Evolutionary conservation across 2,113 vertebrate species (phyloP).

Genomic region (Lophotis ruficrista): DNA sequence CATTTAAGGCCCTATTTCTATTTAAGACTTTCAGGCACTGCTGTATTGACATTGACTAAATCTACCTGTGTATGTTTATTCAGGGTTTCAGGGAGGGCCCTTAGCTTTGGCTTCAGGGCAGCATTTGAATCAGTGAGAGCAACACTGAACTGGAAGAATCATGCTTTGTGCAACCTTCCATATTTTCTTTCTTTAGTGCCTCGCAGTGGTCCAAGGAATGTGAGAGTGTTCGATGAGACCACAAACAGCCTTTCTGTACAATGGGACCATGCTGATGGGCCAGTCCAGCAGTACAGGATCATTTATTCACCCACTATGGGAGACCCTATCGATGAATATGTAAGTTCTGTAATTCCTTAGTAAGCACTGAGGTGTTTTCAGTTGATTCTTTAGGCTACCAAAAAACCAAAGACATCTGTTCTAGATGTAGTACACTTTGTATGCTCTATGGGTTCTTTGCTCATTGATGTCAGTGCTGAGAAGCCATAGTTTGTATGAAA

Average conservation of each 20-base stretch:
- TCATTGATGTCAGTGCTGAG: background rate
- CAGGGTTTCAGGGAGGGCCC: background rate
- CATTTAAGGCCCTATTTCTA: background rate
- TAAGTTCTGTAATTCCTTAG: slow-evolving; percentile 73
- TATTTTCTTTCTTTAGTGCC: slow-evolving; percentile 80
- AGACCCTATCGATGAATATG: slow-evolving; percentile 92
- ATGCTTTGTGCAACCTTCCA: background rate
- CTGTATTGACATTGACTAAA: background rate
- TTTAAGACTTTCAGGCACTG: background rate
- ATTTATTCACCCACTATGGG: slow-evolving; percentile 88
- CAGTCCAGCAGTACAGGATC: slow-evolving; percentile 91
- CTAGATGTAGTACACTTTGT: background rate
- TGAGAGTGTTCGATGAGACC: slow-evolving; percentile 90
- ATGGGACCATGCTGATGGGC: slow-evolving; percentile 97
- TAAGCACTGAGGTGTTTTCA: background rate
- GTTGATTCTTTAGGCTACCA: background rate
- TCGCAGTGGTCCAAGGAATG: slow-evolving; percentile 88
- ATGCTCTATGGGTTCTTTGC: background rate
- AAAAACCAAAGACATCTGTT: background rate
- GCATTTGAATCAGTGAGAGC: background rate
- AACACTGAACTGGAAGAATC: background rate
- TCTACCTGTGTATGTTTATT: background rate
- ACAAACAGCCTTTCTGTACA: slow-evolving; percentile 90
- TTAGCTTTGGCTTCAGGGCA: background rate
- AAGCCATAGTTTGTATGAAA: background rate